Conservation (phyloP, 2,113 vertebrate genomes). For the Passer montanus region DNA sequence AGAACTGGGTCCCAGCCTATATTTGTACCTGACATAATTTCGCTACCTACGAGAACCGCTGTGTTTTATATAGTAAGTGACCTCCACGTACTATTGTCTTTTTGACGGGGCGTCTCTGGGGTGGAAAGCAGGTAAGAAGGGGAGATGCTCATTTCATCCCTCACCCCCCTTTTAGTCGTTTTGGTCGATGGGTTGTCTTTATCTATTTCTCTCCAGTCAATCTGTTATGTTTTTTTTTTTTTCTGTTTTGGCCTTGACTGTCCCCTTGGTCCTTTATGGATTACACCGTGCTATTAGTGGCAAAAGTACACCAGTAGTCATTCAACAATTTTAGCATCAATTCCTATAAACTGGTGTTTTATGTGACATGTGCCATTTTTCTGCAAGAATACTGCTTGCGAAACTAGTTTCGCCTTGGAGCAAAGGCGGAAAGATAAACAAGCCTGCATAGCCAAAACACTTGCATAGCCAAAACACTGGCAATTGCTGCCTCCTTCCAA, state of each 20-base stretch:
- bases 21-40: slow-evolving; percentile 42
- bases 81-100: not conserved
- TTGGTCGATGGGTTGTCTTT: not conserved
- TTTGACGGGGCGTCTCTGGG: not conserved
- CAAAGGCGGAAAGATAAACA: slow-evolving; percentile 83
- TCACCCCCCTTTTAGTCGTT: not conserved
- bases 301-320: slow-evolving; percentile 66
- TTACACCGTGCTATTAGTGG: slow-evolving; percentile 23
- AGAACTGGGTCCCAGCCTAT: slow-evolving; percentile 35
- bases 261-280: slow-evolving; percentile 33
- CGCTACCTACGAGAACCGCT: not conserved
- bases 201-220: not conserved
- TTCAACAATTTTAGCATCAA: slow-evolving; percentile 74
- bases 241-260: slow-evolving; percentile 6
- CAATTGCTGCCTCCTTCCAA: slow-evolving; percentile 75
- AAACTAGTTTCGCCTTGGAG: slow-evolving; percentile 81
- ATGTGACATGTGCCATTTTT: slow-evolving; percentile 77
- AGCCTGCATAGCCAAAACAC: slow-evolving; percentile 75
- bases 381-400: slow-evolving; percentile 78
- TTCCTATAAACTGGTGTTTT: slow-evolving; percentile 75
- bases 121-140: not conserved
- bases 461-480: slow-evolving; percentile 77
- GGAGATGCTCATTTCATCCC: not conserved
- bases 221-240: not conserved
- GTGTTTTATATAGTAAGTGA: slow-evolving; percentile 27